Evolutionary conservation across 2,113 vertebrate species (phyloP).

Genomic region (Scytalopus superciliaris): DNA sequence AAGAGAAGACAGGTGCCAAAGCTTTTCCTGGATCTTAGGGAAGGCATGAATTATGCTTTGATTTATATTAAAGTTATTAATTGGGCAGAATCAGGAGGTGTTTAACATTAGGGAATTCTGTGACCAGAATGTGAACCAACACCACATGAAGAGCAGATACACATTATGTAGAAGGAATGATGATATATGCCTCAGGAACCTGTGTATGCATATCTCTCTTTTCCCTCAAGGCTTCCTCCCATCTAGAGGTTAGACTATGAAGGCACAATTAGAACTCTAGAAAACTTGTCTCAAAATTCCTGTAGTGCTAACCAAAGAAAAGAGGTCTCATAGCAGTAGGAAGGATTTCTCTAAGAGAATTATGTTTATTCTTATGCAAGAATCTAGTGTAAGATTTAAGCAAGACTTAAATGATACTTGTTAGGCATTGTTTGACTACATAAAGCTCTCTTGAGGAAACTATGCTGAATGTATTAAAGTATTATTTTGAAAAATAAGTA

Average conservation of each 20-base stretch:
- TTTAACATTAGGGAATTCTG: background rate
- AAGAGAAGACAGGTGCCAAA: background rate
- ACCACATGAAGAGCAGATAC: background rate
- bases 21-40: background rate
- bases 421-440: background rate
- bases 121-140: background rate
- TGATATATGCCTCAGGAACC: fast-evolving
- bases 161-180: background rate
- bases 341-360: background rate
- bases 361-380: background rate
- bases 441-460: background rate
- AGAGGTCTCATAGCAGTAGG: background rate
- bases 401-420: background rate
- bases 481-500: background rate
- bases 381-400: background rate
- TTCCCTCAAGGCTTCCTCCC: background rate
- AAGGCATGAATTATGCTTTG: background rate
- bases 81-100: background rate
- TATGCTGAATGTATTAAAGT: background rate
- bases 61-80: background rate
- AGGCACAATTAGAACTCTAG: background rate
- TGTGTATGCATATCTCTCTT: background rate
- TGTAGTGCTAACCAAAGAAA: background rate
- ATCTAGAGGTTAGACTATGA: background rate
- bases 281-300: background rate